phyloP scores from a whole-genome alignment of 2,888 invertebrate genomes.

The Diarsia dahlii region DNA sequence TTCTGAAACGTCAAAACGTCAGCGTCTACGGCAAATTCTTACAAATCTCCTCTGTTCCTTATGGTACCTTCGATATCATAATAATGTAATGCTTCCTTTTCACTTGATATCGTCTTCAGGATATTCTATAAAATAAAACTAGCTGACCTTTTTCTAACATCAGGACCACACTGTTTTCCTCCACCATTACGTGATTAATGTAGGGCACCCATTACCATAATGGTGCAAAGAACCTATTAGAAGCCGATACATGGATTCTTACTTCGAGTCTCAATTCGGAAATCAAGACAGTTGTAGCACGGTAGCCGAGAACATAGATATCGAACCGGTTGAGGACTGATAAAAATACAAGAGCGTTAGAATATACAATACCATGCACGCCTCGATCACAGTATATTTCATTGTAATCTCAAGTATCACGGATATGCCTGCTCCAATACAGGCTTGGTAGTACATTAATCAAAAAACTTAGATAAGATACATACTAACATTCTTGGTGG shows the following conservation, averaged over 20 bases:
- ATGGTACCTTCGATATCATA: not conserved
- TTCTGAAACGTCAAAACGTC: too few relatives aligned
- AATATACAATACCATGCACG: conserved; percentile 58
- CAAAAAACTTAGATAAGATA: conserved; percentile 80
- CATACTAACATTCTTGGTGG: conserved; percentile 62
- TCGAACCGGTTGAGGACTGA: conserved; percentile 64
- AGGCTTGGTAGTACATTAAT: conserved; percentile 75
- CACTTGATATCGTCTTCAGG: not conserved
- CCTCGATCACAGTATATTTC: conserved; percentile 75
- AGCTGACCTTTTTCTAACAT: not conserved
- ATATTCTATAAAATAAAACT: conserved; percentile 11
- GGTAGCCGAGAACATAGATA: conserved; percentile 61
- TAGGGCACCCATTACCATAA: conserved; percentile 27
- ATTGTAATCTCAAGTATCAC: conserved; percentile 77
- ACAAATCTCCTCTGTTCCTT: too few relatives aligned
- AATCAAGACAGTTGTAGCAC: conserved; percentile 55
- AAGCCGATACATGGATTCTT: conserved; percentile 47
- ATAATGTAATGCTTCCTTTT: not conserved
- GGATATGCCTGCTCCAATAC: conserved; percentile 65
- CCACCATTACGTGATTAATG: conserved; percentile 52
- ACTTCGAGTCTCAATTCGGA: conserved; percentile 46
- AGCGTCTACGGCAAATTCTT: too few relatives aligned
- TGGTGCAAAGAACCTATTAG: conserved; percentile 44
- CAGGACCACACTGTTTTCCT: conserved; percentile 17
- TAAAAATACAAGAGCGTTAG: conserved; percentile 59